A percentile compares a stretch with the other conserved stretches of the same genome.
Conservation (phyloP, 2,113 vertebrate species). For the Crocuta crocuta region DNA sequence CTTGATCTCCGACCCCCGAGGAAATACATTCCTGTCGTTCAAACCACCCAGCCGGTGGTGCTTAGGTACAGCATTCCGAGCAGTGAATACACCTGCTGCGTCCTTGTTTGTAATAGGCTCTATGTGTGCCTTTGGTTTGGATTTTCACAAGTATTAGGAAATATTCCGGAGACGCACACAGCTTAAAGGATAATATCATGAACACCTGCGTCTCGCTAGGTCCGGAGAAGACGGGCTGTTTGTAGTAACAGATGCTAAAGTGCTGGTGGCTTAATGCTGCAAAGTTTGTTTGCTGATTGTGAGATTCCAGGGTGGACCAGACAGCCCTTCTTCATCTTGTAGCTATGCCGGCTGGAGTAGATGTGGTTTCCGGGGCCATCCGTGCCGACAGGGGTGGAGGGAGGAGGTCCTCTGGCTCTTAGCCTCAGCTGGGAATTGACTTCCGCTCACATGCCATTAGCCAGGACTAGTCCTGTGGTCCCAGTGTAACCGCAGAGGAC, state of each 20-base stretch:
- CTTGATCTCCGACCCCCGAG: too few relatives aligned
- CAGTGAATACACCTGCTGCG: not conserved
- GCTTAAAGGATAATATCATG: not conserved
- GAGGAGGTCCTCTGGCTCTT: not conserved
- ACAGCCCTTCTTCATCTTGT: not conserved
- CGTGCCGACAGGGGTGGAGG: accelerated
- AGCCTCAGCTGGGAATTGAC: not conserved
- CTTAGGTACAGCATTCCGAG: not conserved
- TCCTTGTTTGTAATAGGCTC: not conserved
- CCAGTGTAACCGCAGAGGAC: not conserved
- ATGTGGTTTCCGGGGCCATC: too few relatives aligned
- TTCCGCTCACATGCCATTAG: not conserved
- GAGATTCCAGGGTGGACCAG: not conserved
- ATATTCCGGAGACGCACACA: not conserved
- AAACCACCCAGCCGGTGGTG: not conserved
- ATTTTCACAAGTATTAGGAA: slow-evolving; percentile 8
- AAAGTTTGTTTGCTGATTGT: not conserved
- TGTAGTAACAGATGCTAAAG: not conserved
- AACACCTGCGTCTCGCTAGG: not conserved
- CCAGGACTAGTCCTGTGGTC: not conserved
- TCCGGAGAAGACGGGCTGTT: not conserved
- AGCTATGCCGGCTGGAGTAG: too few relatives aligned
- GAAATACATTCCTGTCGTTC: not conserved
- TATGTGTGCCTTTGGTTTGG: not conserved
- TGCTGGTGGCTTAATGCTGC: not conserved